Percentiles rank a stretch among this genome's conserved stretches.
Evolutionary conservation across 2,888 invertebrate genomes (phyloP).

Genomic region (Balanococcus diminutus): DNA sequence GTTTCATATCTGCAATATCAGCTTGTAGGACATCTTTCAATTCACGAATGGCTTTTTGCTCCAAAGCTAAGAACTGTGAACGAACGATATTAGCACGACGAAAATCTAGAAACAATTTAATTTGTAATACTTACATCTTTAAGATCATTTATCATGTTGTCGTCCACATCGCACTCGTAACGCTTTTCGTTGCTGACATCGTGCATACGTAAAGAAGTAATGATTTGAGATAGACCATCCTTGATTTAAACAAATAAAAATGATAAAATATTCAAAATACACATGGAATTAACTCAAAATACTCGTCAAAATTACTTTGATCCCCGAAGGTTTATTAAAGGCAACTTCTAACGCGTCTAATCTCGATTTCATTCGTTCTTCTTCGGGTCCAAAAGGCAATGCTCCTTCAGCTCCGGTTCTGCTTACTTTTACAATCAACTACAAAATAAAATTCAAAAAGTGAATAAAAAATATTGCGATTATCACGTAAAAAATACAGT

Average conservation of each 20-base stretch:
- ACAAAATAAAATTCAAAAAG: not conserved
- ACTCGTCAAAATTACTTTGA: conserved; percentile 65
- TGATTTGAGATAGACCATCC: conserved; percentile 50
- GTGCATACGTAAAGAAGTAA: conserved; percentile 49
- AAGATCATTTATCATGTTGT: conserved; percentile 45
- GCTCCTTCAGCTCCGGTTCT: conserved; percentile 46
- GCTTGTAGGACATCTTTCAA: conserved; percentile 81
- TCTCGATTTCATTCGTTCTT: conserved; percentile 85
- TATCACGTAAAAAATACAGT: conserved; percentile 56
- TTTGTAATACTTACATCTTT: conserved; percentile 28
- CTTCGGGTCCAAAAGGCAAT: conserved; percentile 78
- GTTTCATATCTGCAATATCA: conserved; percentile 78
- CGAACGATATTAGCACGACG: not conserved
- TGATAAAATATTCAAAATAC: not conserved
- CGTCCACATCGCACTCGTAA: conserved; percentile 50
- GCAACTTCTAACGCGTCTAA: conserved; percentile 86
- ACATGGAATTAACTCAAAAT: not conserved
- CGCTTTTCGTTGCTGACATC: conserved; percentile 51
- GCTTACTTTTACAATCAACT: conserved; percentile 50
- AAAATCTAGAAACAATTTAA: not conserved
- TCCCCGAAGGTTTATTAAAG: conserved; percentile 91
- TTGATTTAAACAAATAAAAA: conserved; percentile 16
- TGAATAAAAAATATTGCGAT: not conserved
- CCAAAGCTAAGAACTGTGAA: conserved; percentile 77
- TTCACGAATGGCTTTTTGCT: conserved; percentile 88